Base-by-base conservation (phyloP, 2,797 vertebrate genomes). In the Phataginus tricuspis region DNA sequence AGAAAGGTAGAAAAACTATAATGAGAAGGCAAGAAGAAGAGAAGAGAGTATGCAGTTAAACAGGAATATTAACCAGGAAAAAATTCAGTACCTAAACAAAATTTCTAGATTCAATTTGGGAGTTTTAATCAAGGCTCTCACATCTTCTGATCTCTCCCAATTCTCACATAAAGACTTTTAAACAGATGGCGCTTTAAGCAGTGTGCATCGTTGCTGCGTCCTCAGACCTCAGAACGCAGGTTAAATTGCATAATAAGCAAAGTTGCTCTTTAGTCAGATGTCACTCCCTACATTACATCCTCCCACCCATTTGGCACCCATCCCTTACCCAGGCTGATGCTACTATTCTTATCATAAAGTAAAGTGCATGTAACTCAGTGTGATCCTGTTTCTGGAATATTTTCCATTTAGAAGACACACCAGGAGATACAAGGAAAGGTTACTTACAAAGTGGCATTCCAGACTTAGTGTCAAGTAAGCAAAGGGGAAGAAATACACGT, bases 161-260 rank as follows among this genome's bases (percentile, higher is more conserved):
- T 61, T 88, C 90, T 95, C n/a, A 82, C n/a, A 87, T 55, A 57
- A 91, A 61, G 66, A 69, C 39, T 57, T 93, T 68, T 68, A 74
- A 91, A 34, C 64, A 94, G 72, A 89, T 75, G 59, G 72, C 75
- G 42, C 37, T 42, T 51, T 86, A 71, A 86, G 63, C n/a, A 86
- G 18, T 29, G 83, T 53, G 61, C 31, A 19, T 57, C 18, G 11
- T 53, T 37, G 34, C 57, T 39, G 37, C 16, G 25, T 93, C 34
- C 77, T 59, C 66, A 88, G 49, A 51, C 59, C 45, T 19, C 23
- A 34, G 37, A 68, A 51, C 2, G 14, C 74, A 84, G 21, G 45
- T 72, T 51, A 29, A 13, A 2, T 31, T 55, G 1, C 21, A 10
- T n/a, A 51, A 34, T 55, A 53, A 23, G 34, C 61, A 66, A 37